Base-by-base conservation (phyloP, 2,888 invertebrate genomes). In the Phyllotreta cruciferae region DNA sequence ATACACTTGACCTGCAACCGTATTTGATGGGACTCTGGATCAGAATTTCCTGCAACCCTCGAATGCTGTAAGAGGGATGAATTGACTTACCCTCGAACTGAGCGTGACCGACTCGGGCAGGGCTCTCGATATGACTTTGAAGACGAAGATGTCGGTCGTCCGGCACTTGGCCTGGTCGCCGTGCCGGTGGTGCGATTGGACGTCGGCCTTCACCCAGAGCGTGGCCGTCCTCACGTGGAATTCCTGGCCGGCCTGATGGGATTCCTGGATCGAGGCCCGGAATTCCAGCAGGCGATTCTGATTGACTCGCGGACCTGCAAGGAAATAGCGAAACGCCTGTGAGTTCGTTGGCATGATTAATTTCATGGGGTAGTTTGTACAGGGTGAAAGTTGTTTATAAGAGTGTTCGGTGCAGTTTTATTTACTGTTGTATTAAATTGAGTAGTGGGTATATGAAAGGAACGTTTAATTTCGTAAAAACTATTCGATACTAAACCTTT, bases 251-350 rank as follows among this genome's bases (percentile, higher is more conserved):
- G 83, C 82, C 73, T 75, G 77, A 42, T 77, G 75, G 9, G 75
- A 74, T 62, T 88, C 88, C 70, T 57, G 62, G 34, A 85, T 85
- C 69, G 88, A 87, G 76, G 91, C 88, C 60, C 91, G 88, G 83
- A 95, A 95, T 81, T 94, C 93, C 73, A 95, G 85, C 73, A 94
- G 84, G 62, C 91, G 88, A 81, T 94, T 94, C 56, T 92, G 91
- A 79, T 94, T 94, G 75, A 93, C 84, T 76, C 89, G 88, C 73
- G 88, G 88, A 75, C 94, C 94, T 94, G 85, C 37, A 82, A 79
- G 77, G 77, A 69, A 56, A n/a, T n/a, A n/a, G n/a, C n/a, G n/a
- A n/a, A n/a, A n/a, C n/a, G n/a, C n/a, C n/a, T n/a, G n/a, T n/a
- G n/a, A n/a, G n/a, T n/a, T n/a, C n/a, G n/a, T n/a, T n/a, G n/a